Base-by-base conservation (phyloP, 2,113 vertebrate species). In the Tapirus terrestris region DNA sequence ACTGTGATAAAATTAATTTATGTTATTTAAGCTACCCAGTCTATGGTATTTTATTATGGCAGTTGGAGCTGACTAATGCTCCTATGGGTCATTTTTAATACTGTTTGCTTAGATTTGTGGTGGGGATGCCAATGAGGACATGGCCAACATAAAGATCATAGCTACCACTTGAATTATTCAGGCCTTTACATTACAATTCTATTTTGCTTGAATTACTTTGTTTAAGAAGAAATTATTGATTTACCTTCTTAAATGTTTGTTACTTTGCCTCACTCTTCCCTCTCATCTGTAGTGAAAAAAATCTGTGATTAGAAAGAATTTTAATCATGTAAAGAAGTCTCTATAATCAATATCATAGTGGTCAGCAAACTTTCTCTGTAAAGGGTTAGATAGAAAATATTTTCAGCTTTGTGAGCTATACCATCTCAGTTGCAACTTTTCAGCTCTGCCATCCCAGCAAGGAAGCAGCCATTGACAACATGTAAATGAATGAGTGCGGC, bases 391-490 rank as follows among this genome's bases (percentile, higher is more conserved):
- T 12, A 68, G n/a, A 65, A 93, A 91, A 88, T 79, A 89, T 77
- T 85, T 85, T 86, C 63, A 92, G 8, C 16, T 94, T 93, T 95
- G 48, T 77, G 58, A 96, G 87, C 31, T 58, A 25, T 33, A 23
- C 11, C 18, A 25, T 93, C 39, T 92, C 27, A 13, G n/a, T 73
- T 91, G 31, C 48, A 63, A n/a, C 76, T 84, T 77, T 39, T 93
- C 67, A 72, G 27, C 48, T 92, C 43, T 73, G 61, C 48, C 29
- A 51, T 39, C 39, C n/a, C 72, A 67, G 43, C 27, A 76, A 88
- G 89, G 67, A 89, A 85, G 51, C 53, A 77, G 39, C 13, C 27
- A 27, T 18, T 63, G 56, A 89, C 39, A 67, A 43, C 14, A 85
- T 81, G n/a, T 58, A 80, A 67, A 79, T 90, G 58, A 95, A 80